Conservation (phyloP, 2,888 invertebrate species). For the Arctia plantaginis region DNA sequence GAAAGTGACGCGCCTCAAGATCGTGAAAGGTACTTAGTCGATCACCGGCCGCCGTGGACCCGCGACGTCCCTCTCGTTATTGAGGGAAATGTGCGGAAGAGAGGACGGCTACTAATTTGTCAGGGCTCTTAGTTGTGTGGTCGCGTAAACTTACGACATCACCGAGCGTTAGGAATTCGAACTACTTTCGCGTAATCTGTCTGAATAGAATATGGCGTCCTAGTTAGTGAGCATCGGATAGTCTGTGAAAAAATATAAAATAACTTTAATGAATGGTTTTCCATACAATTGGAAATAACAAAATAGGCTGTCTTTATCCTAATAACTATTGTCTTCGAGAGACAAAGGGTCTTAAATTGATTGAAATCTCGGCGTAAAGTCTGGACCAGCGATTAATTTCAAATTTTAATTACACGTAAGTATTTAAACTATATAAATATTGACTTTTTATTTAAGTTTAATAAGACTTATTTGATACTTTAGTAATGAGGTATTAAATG, state of each 20-base stretch:
- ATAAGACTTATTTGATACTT: neutral
- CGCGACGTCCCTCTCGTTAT: slow-evolving; percentile 59
- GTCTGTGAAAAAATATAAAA: slow-evolving; percentile 33
- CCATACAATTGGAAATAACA: neutral
- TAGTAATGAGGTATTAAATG: slow-evolving; percentile 8
- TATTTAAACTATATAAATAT: slow-evolving; percentile 1
- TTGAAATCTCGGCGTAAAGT: neutral
- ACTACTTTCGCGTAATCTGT: slow-evolving; percentile 85
- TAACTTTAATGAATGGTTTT: neutral
- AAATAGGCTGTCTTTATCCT: slow-evolving; percentile 1
- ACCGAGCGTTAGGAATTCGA: slow-evolving; percentile 79
- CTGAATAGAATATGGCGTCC: slow-evolving; percentile 75
- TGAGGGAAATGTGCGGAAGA: slow-evolving; percentile 39
- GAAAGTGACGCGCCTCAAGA: slow-evolving; percentile 84
- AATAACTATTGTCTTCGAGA: neutral
- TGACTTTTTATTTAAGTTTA: neutral
- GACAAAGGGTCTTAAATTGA: slow-evolving; percentile 11
- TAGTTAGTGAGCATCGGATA: slow-evolving; percentile 61
- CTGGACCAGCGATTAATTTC: neutral
- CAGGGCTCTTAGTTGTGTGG: slow-evolving; percentile 67
- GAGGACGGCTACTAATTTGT: slow-evolving; percentile 63
- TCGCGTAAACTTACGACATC: slow-evolving; percentile 79
- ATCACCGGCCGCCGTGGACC: slow-evolving; percentile 69
- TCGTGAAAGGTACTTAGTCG: slow-evolving; percentile 83
- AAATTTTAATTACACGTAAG: neutral